These are phyloP conservation scores for Peromyscus leucopus DNA, from an alignment of 2,113 vertebrate genomes.

Conservation along the genomic window DNA sequence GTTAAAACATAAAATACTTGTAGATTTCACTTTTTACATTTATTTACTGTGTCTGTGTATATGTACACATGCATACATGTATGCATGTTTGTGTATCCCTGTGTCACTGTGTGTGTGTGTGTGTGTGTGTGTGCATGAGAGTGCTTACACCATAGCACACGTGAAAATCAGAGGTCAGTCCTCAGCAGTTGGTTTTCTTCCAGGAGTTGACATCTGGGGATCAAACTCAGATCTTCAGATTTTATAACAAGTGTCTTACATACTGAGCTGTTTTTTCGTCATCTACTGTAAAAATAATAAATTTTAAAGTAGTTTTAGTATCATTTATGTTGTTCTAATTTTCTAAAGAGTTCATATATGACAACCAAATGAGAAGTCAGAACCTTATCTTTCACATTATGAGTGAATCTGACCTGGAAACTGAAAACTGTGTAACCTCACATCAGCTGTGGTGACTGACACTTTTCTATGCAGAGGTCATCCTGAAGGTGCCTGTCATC, in stretches of 20 bases:
- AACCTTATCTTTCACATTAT: slow-evolving; percentile 32
- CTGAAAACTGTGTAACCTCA: neutral
- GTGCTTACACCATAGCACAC: too few species aligned
- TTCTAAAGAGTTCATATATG: slow-evolving; percentile 14
- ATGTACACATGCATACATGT: neutral
- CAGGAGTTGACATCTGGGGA: neutral
- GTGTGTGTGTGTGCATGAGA: neutral
- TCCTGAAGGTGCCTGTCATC: neutral
- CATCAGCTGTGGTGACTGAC: slow-evolving; percentile 23
- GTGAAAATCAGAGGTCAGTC: neutral
- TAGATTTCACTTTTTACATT: neutral
- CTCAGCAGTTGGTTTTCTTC: neutral
- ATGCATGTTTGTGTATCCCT: neutral
- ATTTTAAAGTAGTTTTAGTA: neutral
- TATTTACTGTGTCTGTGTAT: neutral
- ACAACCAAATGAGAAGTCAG: slow-evolving; percentile 57
- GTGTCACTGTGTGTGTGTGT: neutral
- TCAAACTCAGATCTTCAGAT: neutral
- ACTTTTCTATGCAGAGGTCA: slow-evolving; percentile 64
- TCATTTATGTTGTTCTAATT: neutral
- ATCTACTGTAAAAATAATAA: neutral
- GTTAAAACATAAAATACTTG: neutral
- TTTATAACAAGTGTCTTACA: neutral
- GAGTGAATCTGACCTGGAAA: neutral
- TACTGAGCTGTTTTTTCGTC: neutral